phyloP scores from a whole-genome alignment of 2,888 invertebrate genomes.

The Erebia palarica region DNA sequence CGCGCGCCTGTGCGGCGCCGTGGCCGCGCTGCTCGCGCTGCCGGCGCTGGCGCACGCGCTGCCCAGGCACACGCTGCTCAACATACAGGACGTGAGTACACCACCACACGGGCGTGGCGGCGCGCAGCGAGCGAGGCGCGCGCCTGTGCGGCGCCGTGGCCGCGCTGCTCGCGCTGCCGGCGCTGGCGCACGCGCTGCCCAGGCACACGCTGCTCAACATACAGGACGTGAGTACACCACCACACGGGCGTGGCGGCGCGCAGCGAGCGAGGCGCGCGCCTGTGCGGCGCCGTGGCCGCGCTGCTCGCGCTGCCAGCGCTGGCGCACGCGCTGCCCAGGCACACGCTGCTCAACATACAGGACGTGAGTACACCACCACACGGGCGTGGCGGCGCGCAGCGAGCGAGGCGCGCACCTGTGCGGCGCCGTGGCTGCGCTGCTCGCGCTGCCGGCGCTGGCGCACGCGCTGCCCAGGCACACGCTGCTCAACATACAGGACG shows the following conservation, averaged over 20 bases:
- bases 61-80: conserved; percentile 71
- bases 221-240: conserved; percentile 63
- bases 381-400: too few relatives aligned
- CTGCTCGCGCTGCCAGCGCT: conserved; percentile 71
- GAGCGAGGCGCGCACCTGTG: too few relatives aligned
- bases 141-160: conserved; percentile 54
- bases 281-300: conserved; percentile 60
- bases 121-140: too few relatives aligned
- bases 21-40: conserved; percentile 71
- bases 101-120: not conserved
- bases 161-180: conserved; percentile 70
- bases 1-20: conserved; percentile 73
- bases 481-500: conserved; percentile 73
- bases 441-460: conserved; percentile 69
- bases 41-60: conserved; percentile 67
- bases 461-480: conserved; percentile 69
- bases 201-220: conserved; percentile 73
- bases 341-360: conserved; percentile 73
- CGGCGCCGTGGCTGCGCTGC: conserved; percentile 65
- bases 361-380: conserved; percentile 56
- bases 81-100: conserved; percentile 70
- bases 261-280: too few relatives aligned
- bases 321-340: conserved; percentile 63
- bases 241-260: too few relatives aligned
- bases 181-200: conserved; percentile 64